phyloP scores from a whole-genome alignment of 2,113 vertebrate genomes.

The Sander vitreus region DNA sequence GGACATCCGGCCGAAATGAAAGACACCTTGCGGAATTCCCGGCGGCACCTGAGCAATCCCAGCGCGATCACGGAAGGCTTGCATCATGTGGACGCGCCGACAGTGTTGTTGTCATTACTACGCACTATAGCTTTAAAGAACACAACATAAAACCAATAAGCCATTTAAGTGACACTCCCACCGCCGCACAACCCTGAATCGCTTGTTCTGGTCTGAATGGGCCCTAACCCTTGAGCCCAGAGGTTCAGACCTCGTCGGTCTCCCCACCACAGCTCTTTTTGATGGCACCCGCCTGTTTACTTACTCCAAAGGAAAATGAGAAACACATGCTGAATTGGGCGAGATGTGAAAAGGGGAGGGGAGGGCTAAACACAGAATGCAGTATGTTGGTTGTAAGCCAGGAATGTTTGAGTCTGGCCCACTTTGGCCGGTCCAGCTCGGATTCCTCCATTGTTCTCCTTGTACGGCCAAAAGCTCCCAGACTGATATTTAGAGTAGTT shows the following conservation, averaged over 20 bases:
- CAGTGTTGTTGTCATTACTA: too few relatives aligned
- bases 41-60: too few relatives aligned
- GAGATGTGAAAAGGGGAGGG: slow-evolving; percentile 45
- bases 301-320: slow-evolving; percentile 74
- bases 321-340: slow-evolving; percentile 77
- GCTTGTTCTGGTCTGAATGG: too few relatives aligned
- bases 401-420: slow-evolving; percentile 73
- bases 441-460: slow-evolving; percentile 74
- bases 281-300: slow-evolving; percentile 71
- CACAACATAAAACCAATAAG: too few relatives aligned
- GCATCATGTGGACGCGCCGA: too few relatives aligned
- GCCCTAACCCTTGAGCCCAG: slow-evolving; percentile 38
- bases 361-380: slow-evolving; percentile 55
- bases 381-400: slow-evolving; percentile 67
- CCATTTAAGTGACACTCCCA: too few relatives aligned
- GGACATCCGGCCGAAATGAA: too few relatives aligned
- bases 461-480: slow-evolving; percentile 74
- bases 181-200: too few relatives aligned
- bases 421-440: slow-evolving; percentile 65
- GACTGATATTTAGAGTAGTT: slow-evolving; percentile 58
- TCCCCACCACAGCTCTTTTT: slow-evolving; percentile 62
- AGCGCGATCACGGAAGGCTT: too few relatives aligned
- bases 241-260: slow-evolving; percentile 37
- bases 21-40: too few relatives aligned
- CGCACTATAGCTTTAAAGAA: too few relatives aligned